Conservation (phyloP, 2,113 vertebrate genomes). For the Oncorhynchus kisutch region DNA sequence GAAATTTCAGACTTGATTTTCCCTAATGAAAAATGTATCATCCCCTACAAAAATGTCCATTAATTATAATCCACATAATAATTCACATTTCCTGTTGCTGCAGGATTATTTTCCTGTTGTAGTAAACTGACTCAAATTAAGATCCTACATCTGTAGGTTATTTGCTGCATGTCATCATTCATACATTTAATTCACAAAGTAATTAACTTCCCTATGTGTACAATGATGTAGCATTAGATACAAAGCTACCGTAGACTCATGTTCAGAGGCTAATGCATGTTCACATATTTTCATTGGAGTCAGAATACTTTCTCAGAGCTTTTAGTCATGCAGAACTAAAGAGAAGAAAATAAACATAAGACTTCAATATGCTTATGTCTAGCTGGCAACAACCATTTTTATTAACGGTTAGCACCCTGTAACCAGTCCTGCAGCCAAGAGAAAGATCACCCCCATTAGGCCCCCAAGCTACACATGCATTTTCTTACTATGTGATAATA, state of each 20-base stretch:
- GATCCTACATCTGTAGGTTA: not conserved
- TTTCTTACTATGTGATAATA: conserved; percentile 1
- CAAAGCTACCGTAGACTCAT: not conserved
- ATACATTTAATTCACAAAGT: not conserved
- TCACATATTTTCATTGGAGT: conserved; percentile 16
- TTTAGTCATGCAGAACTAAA: not conserved
- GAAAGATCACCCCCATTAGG: not conserved
- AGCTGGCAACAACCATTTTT: conserved; percentile 5
- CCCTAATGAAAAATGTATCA: too few relatives aligned
- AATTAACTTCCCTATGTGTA: not conserved
- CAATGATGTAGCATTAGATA: not conserved
- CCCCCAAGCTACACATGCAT: conserved; percentile 15
- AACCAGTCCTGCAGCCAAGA: not conserved
- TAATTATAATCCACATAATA: too few relatives aligned
- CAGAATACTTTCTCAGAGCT: conserved; percentile 8
- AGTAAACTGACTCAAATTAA: too few relatives aligned
- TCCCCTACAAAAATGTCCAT: too few relatives aligned
- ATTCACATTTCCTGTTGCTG: too few relatives aligned
- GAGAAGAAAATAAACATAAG: not conserved
- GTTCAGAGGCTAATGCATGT: conserved; percentile 20
- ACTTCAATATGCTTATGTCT: not conserved
- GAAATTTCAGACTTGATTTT: too few relatives aligned
- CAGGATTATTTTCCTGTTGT: too few relatives aligned
- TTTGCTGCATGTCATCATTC: not conserved
- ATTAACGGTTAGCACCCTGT: not conserved